Evolutionary conservation across 2,888 invertebrate genomes (phyloP).

Genomic region (Odiellus spinosus): DNA sequence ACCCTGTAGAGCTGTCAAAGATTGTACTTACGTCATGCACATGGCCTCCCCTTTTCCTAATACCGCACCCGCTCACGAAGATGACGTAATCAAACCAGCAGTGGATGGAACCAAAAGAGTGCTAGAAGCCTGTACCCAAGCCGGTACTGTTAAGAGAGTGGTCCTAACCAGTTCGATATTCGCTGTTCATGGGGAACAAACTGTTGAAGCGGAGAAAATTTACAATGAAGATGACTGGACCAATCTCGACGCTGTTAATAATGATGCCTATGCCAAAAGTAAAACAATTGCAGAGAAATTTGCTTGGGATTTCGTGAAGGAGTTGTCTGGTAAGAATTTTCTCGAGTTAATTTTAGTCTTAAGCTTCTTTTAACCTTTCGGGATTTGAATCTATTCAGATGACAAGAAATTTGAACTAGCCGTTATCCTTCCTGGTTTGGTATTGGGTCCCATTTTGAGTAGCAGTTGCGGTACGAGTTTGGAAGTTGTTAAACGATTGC

Average conservation of each 20-base stretch:
- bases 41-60: conserved; percentile 33
- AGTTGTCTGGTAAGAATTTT: conserved; percentile 19
- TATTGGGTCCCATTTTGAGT: conserved; percentile 34
- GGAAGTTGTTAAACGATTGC: conserved; percentile 25
- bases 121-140: conserved; percentile 32
- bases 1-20: conserved; percentile 29
- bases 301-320: conserved; percentile 36
- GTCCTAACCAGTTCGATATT: conserved; percentile 37
- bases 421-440: conserved; percentile 36
- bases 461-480: conserved; percentile 20
- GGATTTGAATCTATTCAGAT: conserved; percentile 4
- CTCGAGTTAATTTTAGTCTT: neutral
- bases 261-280: conserved; percentile 30
- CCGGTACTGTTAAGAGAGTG: conserved; percentile 34
- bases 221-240: conserved; percentile 30
- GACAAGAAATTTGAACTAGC: conserved; percentile 35
- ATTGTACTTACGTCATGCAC: conserved; percentile 33
- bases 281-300: conserved; percentile 36
- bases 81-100: conserved; percentile 33
- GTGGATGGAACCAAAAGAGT: conserved; percentile 35
- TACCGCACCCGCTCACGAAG: conserved; percentile 23
- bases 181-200: conserved; percentile 28
- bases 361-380: neutral
- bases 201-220: conserved; percentile 23
- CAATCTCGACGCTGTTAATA: conserved; percentile 20